Conservation (phyloP, 1,140 invertebrate genomes). For the Listronotus bonariensis region DNA sequence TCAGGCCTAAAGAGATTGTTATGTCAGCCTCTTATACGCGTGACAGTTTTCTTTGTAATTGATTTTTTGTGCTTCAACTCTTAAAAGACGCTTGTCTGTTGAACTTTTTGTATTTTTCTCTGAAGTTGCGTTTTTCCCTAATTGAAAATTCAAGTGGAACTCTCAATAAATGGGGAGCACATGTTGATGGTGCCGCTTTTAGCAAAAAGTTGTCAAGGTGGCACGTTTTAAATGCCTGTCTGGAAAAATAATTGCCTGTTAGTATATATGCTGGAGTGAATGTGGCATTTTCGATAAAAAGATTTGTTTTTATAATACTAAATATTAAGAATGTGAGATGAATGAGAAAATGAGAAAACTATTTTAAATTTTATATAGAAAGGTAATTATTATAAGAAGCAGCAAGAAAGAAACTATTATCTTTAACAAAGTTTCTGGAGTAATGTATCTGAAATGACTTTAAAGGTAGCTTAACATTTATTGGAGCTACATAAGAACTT, state of each 20-base stretch:
- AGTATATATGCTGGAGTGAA: conserved; percentile 2
- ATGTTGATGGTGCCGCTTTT: conserved; percentile 17
- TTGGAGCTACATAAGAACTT: too few relatives aligned
- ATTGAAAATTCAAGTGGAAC: conserved; percentile 29
- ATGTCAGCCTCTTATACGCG: conserved; percentile 17
- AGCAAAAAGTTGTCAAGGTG: conserved; percentile 11
- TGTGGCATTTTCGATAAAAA: background rate
- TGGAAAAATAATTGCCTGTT: conserved; percentile 15
- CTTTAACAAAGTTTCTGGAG: too few relatives aligned
- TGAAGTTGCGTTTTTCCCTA: conserved; percentile 22
- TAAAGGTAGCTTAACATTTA: too few relatives aligned
- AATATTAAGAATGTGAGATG: too few relatives aligned
- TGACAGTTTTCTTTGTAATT: conserved; percentile 22
- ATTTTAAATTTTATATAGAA: too few relatives aligned
- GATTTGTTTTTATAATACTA: background rate
- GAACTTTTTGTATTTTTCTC: conserved; percentile 15
- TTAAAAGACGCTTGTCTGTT: conserved; percentile 23
- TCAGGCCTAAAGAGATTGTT: conserved; percentile 10
- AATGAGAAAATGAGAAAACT: too few relatives aligned
- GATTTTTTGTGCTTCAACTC: conserved; percentile 9
- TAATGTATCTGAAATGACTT: too few relatives aligned
- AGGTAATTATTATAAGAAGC: too few relatives aligned
- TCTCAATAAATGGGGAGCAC: conserved; percentile 19
- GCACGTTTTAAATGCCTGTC: conserved; percentile 16
- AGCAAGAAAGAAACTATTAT: too few relatives aligned